A percentile compares a stretch with the other conserved stretches of the same genome.
phyloP scores from a whole-genome alignment of 2,888 invertebrate genomes.

The Parochlus steinenii region DNA sequence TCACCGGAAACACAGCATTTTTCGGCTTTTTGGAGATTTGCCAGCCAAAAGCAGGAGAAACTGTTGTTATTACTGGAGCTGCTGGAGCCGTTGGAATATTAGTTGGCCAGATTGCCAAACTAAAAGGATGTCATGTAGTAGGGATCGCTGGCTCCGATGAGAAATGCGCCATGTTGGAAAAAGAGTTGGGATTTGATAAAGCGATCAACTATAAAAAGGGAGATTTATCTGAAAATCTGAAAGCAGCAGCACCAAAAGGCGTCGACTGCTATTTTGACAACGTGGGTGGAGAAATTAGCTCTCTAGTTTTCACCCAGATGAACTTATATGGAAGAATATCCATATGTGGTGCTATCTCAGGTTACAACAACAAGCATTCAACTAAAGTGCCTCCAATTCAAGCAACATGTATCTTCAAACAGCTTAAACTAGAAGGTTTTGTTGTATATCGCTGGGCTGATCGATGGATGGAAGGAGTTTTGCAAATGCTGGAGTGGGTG shows the following conservation, averaged over 20 bases:
- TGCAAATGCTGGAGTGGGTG: constrained; percentile 34
- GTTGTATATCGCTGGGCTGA: constrained; percentile 7
- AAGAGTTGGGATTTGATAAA: constrained; percentile 46
- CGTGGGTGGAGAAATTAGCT: constrained; percentile 50
- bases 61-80: constrained; percentile 53
- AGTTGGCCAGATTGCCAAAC: constrained; percentile 65
- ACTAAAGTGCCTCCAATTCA: constrained; percentile 34
- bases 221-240: constrained; percentile 35
- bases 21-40: constrained; percentile 58
- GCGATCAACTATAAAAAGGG: constrained; percentile 56
- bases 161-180: constrained; percentile 49
- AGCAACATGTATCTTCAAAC: not conserved
- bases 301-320: constrained; percentile 42
- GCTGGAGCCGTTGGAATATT: constrained; percentile 64
- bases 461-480: constrained; percentile 12
- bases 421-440: not conserved
- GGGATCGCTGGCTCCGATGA: constrained; percentile 54
- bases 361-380: constrained; percentile 42
- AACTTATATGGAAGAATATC: constrained; percentile 41
- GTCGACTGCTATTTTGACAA: constrained; percentile 65
- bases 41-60: constrained; percentile 52
- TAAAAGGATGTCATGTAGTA: constrained; percentile 49
- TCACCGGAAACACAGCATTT: no score
- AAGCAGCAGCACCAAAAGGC: constrained; percentile 47
- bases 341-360: constrained; percentile 46